These are phyloP conservation scores for Aplysina aerophoba DNA, from an alignment of 37 sponge, comb jelly and placozoan species.

Conservation along the genomic window DNA sequence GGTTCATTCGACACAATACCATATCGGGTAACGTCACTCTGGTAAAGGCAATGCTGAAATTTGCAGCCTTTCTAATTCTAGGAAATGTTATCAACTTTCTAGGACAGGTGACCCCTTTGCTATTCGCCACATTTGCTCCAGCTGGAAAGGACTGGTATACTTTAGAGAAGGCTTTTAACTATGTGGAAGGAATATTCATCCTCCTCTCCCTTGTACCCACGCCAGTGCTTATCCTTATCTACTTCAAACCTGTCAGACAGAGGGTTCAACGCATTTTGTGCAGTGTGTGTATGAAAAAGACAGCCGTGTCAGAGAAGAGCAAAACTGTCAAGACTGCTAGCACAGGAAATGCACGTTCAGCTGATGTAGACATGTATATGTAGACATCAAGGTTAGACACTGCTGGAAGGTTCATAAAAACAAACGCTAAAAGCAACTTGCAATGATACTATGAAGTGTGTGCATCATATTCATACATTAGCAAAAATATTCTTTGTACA, in stretches of 20 bases:
- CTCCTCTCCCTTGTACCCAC: constrained; percentile 1
- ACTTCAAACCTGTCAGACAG: background rate
- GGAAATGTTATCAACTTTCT: constrained; percentile 3
- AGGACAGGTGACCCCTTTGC: background rate
- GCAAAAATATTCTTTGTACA: no score
- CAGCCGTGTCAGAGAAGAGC: no score
- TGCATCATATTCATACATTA: no score
- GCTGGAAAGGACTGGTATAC: background rate
- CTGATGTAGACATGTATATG: no score
- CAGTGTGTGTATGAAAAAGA: no score
- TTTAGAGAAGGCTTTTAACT: background rate
- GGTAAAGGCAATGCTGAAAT: background rate
- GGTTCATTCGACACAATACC: background rate
- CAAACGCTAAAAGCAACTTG: no score
- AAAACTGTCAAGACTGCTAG: no score
- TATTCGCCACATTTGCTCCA: background rate
- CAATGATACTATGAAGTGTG: no score
- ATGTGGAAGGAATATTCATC: background rate
- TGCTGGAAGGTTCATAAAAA: no score
- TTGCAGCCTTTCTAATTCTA: background rate
- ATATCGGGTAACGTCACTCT: background rate
- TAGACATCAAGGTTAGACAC: no score
- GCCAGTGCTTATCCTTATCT: background rate
- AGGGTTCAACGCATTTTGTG: background rate
- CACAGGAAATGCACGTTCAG: no score